Evolutionary conservation across 2,888 invertebrate genomes (phyloP).

Genomic region (Trissolcus brochymenae): DNA sequence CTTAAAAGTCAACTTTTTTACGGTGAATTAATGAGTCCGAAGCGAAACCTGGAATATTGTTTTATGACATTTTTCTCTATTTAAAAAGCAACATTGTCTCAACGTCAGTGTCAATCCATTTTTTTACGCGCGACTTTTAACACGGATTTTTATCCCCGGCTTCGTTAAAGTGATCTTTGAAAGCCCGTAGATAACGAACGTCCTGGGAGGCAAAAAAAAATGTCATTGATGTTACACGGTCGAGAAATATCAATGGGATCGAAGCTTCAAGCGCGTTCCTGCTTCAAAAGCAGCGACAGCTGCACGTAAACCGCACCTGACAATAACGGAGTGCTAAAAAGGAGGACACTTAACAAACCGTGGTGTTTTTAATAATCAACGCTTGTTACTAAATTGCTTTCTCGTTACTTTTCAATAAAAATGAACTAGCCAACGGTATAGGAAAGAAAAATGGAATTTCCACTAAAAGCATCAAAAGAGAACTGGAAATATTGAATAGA

Average conservation of each 20-base stretch:
- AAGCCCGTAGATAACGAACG: background rate
- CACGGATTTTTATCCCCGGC: no score
- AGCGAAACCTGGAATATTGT: no score
- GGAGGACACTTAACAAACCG: background rate
- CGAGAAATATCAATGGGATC: conserved; percentile 29
- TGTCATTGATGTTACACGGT: conserved; percentile 16
- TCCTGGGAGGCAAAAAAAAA: conserved; percentile 11
- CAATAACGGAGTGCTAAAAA: conserved; percentile 16
- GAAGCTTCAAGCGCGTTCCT: background rate
- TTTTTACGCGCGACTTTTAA: no score
- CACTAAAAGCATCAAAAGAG: no score
- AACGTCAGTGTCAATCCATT: no score
- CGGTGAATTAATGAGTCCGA: background rate
- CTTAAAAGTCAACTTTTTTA: no score
- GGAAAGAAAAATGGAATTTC: no score
- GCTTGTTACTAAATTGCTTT: background rate
- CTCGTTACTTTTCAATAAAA: background rate
- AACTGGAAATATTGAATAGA: no score
- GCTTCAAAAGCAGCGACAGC: conserved; percentile 29
- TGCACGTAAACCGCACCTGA: conserved; percentile 18
- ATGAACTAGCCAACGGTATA: no score
- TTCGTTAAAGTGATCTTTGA: no score
- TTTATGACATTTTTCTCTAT: no score
- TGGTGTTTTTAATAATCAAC: conserved; percentile 7
- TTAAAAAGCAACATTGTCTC: no score